Evolutionary conservation across 2,888 invertebrate species (phyloP).

Genomic region (Seira ritae): DNA sequence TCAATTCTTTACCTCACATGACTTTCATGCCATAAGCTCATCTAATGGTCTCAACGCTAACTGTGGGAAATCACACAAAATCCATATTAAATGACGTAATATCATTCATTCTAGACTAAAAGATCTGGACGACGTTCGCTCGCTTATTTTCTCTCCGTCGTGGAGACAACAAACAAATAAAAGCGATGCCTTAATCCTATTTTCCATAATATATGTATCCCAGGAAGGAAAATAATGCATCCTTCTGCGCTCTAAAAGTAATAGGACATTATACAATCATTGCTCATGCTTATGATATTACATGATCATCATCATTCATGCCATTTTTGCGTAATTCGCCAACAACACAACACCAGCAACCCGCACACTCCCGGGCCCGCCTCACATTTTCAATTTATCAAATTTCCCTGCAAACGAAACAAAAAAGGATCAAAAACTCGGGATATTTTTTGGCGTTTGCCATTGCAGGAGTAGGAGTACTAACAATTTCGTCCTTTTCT

Average conservation of each 20-base stretch:
- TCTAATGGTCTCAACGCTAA: too few species aligned
- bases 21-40: too few species aligned
- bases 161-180: too few species aligned
- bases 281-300: background rate
- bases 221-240: background rate
- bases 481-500: background rate
- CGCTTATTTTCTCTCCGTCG: conserved; percentile 3
- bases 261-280: background rate
- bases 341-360: background rate
- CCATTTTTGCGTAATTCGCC: background rate
- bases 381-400: conserved; percentile 2
- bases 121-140: background rate
- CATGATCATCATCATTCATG: too few species aligned
- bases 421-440: conserved; percentile 39
- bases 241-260: background rate
- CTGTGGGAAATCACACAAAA: too few species aligned
- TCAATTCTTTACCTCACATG: too few species aligned
- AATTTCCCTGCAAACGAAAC: background rate
- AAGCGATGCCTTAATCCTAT: background rate
- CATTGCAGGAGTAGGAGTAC: background rate
- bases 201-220: background rate
- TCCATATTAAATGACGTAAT: conserved; percentile 19
- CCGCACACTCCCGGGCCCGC: too few species aligned
- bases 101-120: conserved; percentile 11
- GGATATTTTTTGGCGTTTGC: conserved; percentile 18